Base-by-base conservation (phyloP, 2,888 invertebrate species). In the Camptogramma bilineatum region DNA sequence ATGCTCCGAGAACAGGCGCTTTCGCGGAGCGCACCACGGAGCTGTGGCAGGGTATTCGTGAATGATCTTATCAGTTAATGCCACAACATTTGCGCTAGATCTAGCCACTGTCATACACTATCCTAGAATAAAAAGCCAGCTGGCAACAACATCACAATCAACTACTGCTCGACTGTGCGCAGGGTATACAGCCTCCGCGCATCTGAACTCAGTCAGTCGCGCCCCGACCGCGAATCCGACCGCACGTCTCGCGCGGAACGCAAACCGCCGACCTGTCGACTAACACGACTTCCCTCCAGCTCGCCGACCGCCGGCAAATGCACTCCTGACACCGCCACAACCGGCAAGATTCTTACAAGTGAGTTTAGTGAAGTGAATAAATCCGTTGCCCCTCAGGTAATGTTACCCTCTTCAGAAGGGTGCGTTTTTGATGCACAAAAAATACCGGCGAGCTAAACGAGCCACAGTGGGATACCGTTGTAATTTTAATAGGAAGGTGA, bases 271-370 rank as follows among this genome's bases (percentile, higher is more conserved):
- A 66, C 57, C 66, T 66, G 66, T 68, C 64, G 46, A 60, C 67
- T 70, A 66, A 68, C 66, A 70, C 76, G 68, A 63, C 72, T 72
- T 66, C 71, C 71, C 69, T 59, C 72, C 73, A 77, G 74, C 72
- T 66, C 73, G 42, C 72, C 66, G 60, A 66, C 68, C 76, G 72
- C 66, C 71, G 71, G 77, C 79, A 81, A 82, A 84, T 85, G 90
- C 76, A 76, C 85, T 82, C 84, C 88, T 88, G 89, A 88, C 88
- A 79, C 73, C 80, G 77, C 74, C 79, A 75, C 69, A 77, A 75
- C 66, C 76, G 74, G 69, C 70, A 75, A 72, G 64, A 72, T 55
- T 64, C 71, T 68, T 65, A 78, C 84, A 83, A 84, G 88, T 88
- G 85, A 88, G 88, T 86, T 39, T 39, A 39, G 62, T 13, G 44